Base-by-base conservation (phyloP, 2,888 invertebrate genomes). In the Blera fallax region DNA sequence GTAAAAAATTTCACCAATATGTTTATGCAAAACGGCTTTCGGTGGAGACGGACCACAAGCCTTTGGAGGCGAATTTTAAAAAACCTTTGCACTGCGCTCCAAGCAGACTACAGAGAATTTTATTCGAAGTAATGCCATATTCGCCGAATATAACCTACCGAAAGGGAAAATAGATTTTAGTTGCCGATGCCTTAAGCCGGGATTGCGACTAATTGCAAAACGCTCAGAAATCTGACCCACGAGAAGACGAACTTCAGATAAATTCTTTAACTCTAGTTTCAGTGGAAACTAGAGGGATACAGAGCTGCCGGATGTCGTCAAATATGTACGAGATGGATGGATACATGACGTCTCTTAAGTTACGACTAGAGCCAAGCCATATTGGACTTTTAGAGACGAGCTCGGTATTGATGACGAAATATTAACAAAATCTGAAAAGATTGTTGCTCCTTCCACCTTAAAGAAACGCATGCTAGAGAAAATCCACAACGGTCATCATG, bases 1-100 rank as follows among this genome's bases (percentile, higher is more conserved):
- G 84, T 37, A 65, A 87, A 40, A 89, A 89, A 60, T 91, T 90
- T 78, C 88, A 89, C 16, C 77, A 83, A 16, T 80, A 60, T 21
- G 34, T 79, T 1, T 77, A 73, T 32, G 73, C 73, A 1, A 73
- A 78, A 24, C 24, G 24, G 24, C 24, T 24, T 24, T 24, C 24
- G 2, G 24, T 50, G 11, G 24, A 50, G 24, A 50, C 34, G 50
- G 50, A 24, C 34, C 65, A 50, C 34, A 65, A 65, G 37, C 34
- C 65, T n/a, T 21, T 50, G 21, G 37, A 67, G 40, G 34, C 67
- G 1, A 67, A 52, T 37, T 67, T 67, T 16, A 37, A 67, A 52
- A 67, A 67, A 37, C 67, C 52, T 10, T 52, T 50, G 52, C 52
- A 67, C 52, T 40, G 52, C 16, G 67, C 67, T 21, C 67, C 67